Base-by-base conservation (phyloP, 2,888 invertebrate genomes). In the Myopa tessellatipennis region DNA sequence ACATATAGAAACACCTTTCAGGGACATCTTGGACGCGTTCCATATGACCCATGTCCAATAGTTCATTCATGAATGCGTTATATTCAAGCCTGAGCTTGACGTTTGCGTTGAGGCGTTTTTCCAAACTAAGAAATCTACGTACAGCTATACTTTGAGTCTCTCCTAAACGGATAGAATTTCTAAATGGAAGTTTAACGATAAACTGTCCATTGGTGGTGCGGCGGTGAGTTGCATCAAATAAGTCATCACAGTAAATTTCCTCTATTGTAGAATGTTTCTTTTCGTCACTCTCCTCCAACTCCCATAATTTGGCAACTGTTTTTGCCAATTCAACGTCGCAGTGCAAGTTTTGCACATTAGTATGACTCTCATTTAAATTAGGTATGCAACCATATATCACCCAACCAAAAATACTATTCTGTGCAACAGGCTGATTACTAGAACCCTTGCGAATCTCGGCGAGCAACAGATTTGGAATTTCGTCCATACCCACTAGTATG, bases 141-240 rank as follows among this genome's bases (percentile, higher is more conserved):
- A 26, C n/a, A 16, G 63, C 63, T 8, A n/a, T 16, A 34, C n/a
- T 34, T 63, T 4, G 18, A 10, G 63, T 16, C 63, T 63, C 26
- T 10, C 63, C 63, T 63, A 63, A 26, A 63, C 12, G 63, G 10
- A 63, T 34, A 34, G 18, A 26, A 14, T 34, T n/a, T 34, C 16
- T 63, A n/a, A 63, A 63, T 16, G 63, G 63, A 8, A 63, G 63
- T n/a, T n/a, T 10, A 26, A 63, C 63, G 63, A 63, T 63, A 34
- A 63, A 63, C 1, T n/a, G 8, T 10, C 63, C 63, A 34, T 26
- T 26, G 26, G 26, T 1, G 26, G 26, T 26, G 26, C 26, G 26
- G 26, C 26, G 26, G 26, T 26, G 18, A 18, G 63, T 26, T 34
- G 8, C 34, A 18, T 3, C n/a, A 34, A 26, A 18, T 8, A 16